Conservation (phyloP, 2,888 invertebrate species). For the Onthophagus sagittarius region DNA sequence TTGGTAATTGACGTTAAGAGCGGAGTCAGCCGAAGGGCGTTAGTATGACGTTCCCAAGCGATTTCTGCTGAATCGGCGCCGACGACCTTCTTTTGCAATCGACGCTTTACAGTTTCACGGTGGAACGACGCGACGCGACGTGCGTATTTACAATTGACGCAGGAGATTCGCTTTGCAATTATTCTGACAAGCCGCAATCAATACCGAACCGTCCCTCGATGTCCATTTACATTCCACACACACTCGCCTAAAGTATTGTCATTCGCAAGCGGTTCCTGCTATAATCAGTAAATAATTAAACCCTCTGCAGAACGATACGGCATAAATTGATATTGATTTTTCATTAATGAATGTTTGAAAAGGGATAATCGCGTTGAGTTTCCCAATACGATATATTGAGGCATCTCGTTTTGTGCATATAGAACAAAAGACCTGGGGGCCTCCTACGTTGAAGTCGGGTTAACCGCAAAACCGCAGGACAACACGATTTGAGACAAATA, state of each 20-base stretch:
- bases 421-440: neutral
- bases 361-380: neutral
- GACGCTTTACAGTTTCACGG: neutral
- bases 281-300: neutral
- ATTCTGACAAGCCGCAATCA: neutral
- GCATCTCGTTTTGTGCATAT: neutral
- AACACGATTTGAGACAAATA: neutral
- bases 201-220: neutral
- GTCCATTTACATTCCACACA: neutral
- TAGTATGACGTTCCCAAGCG: neutral
- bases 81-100: neutral
- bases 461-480: neutral
- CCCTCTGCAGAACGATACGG: neutral
- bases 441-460: neutral
- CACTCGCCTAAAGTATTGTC: neutral
- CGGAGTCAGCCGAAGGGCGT: neutral
- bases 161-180: neutral
- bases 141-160: neutral
- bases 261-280: neutral
- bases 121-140: neutral
- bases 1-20: neutral
- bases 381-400: neutral
- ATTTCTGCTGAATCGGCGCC: neutral
- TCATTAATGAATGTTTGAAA: neutral
- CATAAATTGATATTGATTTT: neutral